These are phyloP conservation scores for Diachasma alloeum DNA, from an alignment of 1,140 invertebrate species.

Conservation along the genomic window DNA sequence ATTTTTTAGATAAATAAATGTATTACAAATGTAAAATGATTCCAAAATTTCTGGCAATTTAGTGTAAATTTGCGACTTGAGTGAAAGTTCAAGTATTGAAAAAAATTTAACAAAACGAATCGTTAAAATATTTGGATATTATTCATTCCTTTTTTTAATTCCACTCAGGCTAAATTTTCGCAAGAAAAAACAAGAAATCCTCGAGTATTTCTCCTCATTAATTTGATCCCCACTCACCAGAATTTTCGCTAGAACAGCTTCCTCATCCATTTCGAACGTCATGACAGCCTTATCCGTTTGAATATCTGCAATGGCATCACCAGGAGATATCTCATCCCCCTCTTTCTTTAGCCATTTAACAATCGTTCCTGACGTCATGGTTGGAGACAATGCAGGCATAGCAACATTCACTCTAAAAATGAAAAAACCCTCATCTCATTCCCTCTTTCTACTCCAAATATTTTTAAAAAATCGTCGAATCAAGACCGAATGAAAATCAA, in stretches of 20 bases:
- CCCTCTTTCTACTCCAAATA: neutral
- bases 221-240: slow-evolving; percentile 39
- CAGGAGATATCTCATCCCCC: slow-evolving; percentile 77
- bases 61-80: too few relatives aligned
- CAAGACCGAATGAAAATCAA: neutral
- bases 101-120: too few relatives aligned
- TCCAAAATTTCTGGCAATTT: too few relatives aligned
- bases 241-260: slow-evolving; percentile 96
- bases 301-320: slow-evolving; percentile 97
- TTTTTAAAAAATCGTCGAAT: neutral
- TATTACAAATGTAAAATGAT: too few relatives aligned
- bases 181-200: too few relatives aligned
- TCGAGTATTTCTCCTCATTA: too few relatives aligned
- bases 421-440: neutral
- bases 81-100: too few relatives aligned
- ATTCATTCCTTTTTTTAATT: too few relatives aligned
- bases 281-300: slow-evolving; percentile 99
- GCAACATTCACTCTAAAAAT: slow-evolving; percentile 50
- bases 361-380: slow-evolving; percentile 97
- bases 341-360: slow-evolving; percentile 98
- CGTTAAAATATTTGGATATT: too few relatives aligned
- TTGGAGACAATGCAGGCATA: slow-evolving; percentile 96
- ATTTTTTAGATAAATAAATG: too few relatives aligned
- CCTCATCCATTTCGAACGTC: slow-evolving; percentile 99
- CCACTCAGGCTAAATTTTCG: too few relatives aligned